phyloP scores from a whole-genome alignment of 2,113 vertebrate species.

The Malurus elegans region DNA sequence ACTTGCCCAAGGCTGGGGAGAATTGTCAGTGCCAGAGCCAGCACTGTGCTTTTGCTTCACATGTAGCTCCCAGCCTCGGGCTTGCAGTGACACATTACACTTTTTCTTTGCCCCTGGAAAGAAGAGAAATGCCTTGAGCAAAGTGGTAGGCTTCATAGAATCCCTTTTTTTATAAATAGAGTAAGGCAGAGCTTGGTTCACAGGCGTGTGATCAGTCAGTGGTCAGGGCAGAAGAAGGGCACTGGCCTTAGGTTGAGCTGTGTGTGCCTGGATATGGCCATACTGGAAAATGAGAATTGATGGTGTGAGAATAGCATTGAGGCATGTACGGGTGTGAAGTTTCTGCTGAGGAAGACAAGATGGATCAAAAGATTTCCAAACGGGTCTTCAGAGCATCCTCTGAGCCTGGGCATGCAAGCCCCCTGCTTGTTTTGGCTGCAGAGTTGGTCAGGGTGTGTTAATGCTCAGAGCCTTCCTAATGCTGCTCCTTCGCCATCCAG shows the following conservation, averaged over 20 bases:
- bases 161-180: fast-evolving
- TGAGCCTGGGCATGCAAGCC: not conserved
- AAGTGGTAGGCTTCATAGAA: not conserved
- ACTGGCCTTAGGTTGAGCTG: not conserved
- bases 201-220: fast-evolving
- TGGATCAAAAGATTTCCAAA: not conserved
- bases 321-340: not conserved
- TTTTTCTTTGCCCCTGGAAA: not conserved
- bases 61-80: not conserved
- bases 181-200: not conserved
- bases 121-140: not conserved
- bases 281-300: not conserved
- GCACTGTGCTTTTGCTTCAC: not conserved
- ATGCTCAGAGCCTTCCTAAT: not conserved
- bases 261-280: not conserved
- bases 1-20: not conserved
- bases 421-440: not conserved
- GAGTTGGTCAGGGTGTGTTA: not conserved
- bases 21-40: not conserved
- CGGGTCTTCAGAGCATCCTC: not conserved
- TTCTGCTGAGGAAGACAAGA: not conserved
- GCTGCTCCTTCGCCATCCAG: not conserved
- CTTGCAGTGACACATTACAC: fast-evolving
- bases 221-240: not conserved
- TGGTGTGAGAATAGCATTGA: not conserved